A percentile compares a stretch with the other conserved stretches of the same genome.
phyloP scores from a whole-genome alignment of 2,113 vertebrate genomes.

The Mesoclemmys tuberculata region DNA sequence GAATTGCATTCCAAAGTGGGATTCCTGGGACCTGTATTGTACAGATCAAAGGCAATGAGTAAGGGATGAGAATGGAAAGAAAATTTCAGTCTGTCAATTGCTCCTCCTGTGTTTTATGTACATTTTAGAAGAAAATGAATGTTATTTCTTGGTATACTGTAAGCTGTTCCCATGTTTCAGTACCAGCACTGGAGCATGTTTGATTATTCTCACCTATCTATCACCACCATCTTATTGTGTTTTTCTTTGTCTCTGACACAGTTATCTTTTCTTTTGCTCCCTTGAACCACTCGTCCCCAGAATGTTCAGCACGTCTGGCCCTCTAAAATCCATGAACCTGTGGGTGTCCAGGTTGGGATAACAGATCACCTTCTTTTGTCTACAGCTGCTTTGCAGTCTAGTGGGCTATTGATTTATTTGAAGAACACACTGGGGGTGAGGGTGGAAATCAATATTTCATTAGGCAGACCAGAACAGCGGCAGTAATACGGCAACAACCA shows the following conservation, averaged over 20 bases:
- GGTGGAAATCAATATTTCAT: constrained; percentile 73
- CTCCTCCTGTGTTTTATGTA: background rate
- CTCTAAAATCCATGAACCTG: constrained; percentile 44
- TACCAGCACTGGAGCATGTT: background rate
- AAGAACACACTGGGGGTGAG: background rate
- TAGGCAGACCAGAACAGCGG: constrained; percentile 19
- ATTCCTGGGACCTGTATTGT: background rate
- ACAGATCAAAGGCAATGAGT: background rate
- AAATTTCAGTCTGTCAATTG: background rate
- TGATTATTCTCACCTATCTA: background rate
- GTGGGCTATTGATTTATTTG: constrained; percentile 61
- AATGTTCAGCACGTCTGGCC: constrained; percentile 40
- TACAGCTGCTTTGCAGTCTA: constrained; percentile 30
- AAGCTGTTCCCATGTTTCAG: background rate
- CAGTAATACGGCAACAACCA: background rate
- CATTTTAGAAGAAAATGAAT: background rate
- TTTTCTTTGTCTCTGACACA: constrained; percentile 2
- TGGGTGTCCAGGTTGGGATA: constrained; percentile 36
- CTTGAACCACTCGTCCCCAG: background rate
- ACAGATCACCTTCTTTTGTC: constrained; percentile 35
- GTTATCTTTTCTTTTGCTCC: constrained; percentile 2
- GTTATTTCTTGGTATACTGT: background rate
- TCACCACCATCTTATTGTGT: background rate
- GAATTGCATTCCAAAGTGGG: background rate
- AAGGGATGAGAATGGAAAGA: background rate